phyloP scores from a whole-genome alignment of 2,888 invertebrate genomes.

The Agrotis puta region DNA sequence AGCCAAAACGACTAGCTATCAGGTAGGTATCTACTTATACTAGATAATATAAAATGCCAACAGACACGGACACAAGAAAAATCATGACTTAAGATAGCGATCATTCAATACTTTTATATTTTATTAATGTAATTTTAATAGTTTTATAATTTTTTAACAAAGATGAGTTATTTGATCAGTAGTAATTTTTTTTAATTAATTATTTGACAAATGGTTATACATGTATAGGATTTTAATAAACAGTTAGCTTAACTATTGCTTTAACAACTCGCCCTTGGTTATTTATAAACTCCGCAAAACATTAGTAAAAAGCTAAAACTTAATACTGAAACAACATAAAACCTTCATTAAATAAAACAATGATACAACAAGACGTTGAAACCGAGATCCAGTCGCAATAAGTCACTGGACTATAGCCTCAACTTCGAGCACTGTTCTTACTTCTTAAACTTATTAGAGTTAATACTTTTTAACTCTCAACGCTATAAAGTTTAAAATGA shows the following conservation, averaged over 20 bases:
- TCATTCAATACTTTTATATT: no score
- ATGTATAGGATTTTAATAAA: no score
- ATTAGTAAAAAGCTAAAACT: not conserved
- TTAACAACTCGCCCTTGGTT: not conserved
- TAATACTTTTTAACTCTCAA: conserved; percentile 23
- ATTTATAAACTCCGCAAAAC: not conserved
- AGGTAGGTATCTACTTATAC: not conserved
- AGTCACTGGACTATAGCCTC: conserved; percentile 18
- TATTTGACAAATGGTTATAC: no score
- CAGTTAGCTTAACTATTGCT: no score
- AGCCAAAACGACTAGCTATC: no score
- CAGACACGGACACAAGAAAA: not conserved
- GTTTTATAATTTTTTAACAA: no score
- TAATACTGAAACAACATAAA: not conserved
- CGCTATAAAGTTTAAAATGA: conserved; percentile 13
- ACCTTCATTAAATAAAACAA: conserved; percentile 6
- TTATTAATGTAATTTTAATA: no score
- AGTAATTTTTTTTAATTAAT: no score
- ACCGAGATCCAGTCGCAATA: not conserved
- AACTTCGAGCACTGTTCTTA: conserved; percentile 9
- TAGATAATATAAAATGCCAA: not conserved
- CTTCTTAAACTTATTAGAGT: conserved; percentile 32
- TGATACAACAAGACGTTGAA: conserved; percentile 19
- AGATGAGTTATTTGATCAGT: no score
- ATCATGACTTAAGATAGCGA: not conserved